Base-by-base conservation (phyloP, 2,113 vertebrate genomes). In the Nesoenas mayeri region DNA sequence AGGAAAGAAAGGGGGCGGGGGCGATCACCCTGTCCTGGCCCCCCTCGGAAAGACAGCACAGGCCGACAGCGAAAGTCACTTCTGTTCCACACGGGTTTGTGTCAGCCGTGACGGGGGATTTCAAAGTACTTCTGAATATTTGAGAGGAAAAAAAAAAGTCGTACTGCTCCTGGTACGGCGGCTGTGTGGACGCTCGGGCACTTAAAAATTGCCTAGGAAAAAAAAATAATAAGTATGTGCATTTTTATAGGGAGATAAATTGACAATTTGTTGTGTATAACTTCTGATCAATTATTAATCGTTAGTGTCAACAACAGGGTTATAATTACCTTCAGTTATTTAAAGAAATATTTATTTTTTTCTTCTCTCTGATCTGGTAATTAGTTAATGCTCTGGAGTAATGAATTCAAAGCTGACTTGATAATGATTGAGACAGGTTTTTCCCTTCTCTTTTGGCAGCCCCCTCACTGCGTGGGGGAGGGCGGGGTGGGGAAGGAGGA, bases 201-300 rank as follows among this genome's bases (percentile, higher is more conserved):
- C 29, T 57, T 57, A 78, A 83, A 79, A 66, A 62, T 42, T 20
- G 36, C 20, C 11, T 15, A 34, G 29, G 16, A 64, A 51, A 65
- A 50, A 89, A 77, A 89, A 84, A 54, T 17, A 74, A 83, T 19
- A 72, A 89, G 34, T 79, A 26, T 50, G n/a, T 60, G 70, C 65
- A 60, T 95, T 94, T 97, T 95, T 82, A 92, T 95, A 85, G 60
- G 82, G 88, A 97, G 96, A 97, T 97, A 97, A 98, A 98, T 97
- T 89, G 98, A 93, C 97, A 96, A 98, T 97, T 97, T 98, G 97
- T 98, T 97, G 96, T 96, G 96, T 95, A 97, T 97, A 97, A 96
- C 90, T 97, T 94, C 95, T 97, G 97, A 98, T 98, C 98, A 98
- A 98, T 98, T 98, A 98, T 98, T 98, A 98, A 98, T 98, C 97